These are phyloP conservation scores for Perithous albicinctus DNA, from an alignment of 2,888 invertebrate species.

Conservation along the genomic window DNA sequence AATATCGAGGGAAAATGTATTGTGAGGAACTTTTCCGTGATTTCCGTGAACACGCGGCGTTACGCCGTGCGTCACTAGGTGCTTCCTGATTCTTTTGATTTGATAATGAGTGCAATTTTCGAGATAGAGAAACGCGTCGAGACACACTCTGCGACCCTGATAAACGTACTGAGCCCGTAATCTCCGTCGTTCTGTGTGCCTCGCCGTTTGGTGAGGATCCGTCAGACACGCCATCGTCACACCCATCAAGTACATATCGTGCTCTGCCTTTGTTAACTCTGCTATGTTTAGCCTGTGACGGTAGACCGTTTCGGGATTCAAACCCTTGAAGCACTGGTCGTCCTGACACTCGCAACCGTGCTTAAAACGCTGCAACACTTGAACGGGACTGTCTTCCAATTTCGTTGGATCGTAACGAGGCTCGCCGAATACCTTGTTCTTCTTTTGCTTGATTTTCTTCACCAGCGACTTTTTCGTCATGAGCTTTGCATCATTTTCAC, in stretches of 20 bases:
- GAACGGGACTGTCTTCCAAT: conserved; percentile 89
- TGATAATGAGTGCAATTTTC: conserved; percentile 93
- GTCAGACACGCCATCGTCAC: conserved; percentile 93
- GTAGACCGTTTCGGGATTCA: conserved; percentile 91
- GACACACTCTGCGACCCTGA: conserved; percentile 91
- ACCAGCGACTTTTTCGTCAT: conserved; percentile 72
- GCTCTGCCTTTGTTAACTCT: conserved; percentile 92
- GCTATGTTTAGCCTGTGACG: conserved; percentile 92
- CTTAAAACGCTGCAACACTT: conserved; percentile 89
- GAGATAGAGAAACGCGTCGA: conserved; percentile 92
- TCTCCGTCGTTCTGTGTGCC: conserved; percentile 90
- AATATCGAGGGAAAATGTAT: conserved; percentile 92
- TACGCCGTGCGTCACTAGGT: conserved; percentile 92
- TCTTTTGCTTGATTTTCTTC: conserved; percentile 86
- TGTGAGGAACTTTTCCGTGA: conserved; percentile 92
- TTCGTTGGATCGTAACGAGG: conserved; percentile 87
- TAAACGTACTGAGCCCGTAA: conserved; percentile 91
- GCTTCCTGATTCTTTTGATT: conserved; percentile 91
- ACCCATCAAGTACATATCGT: conserved; percentile 95
- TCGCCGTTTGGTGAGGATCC: conserved; percentile 89
- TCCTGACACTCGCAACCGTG: conserved; percentile 92
- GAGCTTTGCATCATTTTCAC: conserved; percentile 79
- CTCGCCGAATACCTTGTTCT: conserved; percentile 83
- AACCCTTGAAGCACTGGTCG: conserved; percentile 90
- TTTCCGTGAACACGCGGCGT: conserved; percentile 92